These are phyloP conservation scores for Chaenogobius annularis DNA, from an alignment of 2,113 vertebrate species.

Conservation along the genomic window DNA sequence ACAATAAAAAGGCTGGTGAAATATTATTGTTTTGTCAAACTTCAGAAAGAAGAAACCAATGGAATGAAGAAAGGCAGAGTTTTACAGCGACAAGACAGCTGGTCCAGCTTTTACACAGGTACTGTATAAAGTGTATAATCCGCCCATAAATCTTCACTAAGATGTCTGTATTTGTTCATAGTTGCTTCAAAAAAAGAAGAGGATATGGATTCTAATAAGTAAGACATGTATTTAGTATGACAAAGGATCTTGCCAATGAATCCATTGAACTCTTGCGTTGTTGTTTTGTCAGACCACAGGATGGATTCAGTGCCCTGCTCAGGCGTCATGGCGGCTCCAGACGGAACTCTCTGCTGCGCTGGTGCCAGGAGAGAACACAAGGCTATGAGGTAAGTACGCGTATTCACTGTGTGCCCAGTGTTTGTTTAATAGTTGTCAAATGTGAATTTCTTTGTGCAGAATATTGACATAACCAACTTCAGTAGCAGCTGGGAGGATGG, in stretches of 20 bases:
- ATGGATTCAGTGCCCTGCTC: slow-evolving; percentile 69
- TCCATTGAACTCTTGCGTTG: not conserved
- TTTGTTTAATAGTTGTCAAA: not conserved
- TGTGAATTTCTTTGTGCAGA: slow-evolving; percentile 47
- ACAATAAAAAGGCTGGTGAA: not conserved
- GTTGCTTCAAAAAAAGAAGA: slow-evolving; percentile 67
- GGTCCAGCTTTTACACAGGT: slow-evolving; percentile 72
- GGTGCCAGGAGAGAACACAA: slow-evolving; percentile 74
- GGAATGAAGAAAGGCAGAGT: slow-evolving; percentile 44
- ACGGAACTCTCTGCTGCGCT: slow-evolving; percentile 75
- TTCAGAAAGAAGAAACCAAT: slow-evolving; percentile 67
- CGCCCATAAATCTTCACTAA: not conserved
- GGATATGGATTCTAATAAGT: slow-evolving; percentile 61
- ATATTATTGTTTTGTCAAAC: not conserved
- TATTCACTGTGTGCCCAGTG: not conserved
- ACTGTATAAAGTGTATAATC: not conserved
- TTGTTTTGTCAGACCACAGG: slow-evolving; percentile 59
- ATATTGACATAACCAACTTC: slow-evolving; percentile 80
- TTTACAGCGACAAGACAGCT: slow-evolving; percentile 73
- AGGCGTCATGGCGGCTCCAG: slow-evolving; percentile 75
- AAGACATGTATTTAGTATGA: not conserved
- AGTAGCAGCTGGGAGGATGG: slow-evolving; percentile 80
- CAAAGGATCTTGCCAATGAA: not conserved
- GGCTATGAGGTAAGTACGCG: slow-evolving; percentile 70
- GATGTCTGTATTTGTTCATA: slow-evolving; percentile 22